Base-by-base conservation (phyloP, 2,888 invertebrate genomes). In the Drosophila mulleri region DNA sequence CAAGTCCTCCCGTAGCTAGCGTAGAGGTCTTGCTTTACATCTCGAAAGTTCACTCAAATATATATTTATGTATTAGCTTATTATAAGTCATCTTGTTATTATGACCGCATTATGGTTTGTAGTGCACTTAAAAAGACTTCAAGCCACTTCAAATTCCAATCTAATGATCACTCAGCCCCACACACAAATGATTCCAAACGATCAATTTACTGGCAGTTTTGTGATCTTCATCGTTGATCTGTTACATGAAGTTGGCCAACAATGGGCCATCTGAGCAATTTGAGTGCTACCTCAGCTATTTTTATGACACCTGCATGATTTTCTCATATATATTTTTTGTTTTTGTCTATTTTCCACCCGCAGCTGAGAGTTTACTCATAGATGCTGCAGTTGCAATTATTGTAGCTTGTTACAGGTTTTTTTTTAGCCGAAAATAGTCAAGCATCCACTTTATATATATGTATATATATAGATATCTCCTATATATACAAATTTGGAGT, bases 401-500 rank as follows among this genome's bases (percentile, higher is more conserved):
- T 82, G 84, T 60, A 53, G 74, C 79, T 81, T 72, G 85, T 85
- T 88, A 81, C 84, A 85, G 78, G 88, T 88, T 88, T 84, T 67
- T 67, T 18, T 18, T 61, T 29, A 39, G 59, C 65, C 74, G 44
- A 58, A 72, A 66, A 67, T 68, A 72, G 64, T 50, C 70, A 56
- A 54, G 59, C 77, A 75, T 74, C 66, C 48, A 67, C 64, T 56
- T 50, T 66, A 75, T 74, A 78, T 75, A 80, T 74, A 78, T 75
- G 77, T 74, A 47, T 63, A 53, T 67, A 80, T 75, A 67, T 69
- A 74, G 64, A 67, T 65, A 67, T 67, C 69, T 67, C 70, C 76
- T 75, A 73, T 82, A 81, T 90, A 88, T 85, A 90, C 90, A 87
- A 90, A 90, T 90, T 90, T 89, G 87, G 90, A 82, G 87, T 81